Evolutionary conservation across 1,140 invertebrate genomes (phyloP).

Genomic region (Lasioglossum baleicum): DNA sequence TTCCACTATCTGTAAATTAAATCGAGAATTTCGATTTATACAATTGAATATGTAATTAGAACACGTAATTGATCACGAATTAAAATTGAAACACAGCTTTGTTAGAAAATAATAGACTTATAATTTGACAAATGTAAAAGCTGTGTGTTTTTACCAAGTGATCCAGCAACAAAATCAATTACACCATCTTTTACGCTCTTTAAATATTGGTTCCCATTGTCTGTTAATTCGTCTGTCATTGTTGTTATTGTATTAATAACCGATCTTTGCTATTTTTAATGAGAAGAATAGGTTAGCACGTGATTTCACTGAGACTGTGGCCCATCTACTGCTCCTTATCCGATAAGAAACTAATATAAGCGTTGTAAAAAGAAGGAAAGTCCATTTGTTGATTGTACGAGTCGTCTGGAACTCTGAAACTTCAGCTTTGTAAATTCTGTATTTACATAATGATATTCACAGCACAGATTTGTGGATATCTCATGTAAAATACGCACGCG

Average conservation of each 20-base stretch:
- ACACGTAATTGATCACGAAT: not conserved
- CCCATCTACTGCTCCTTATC: not conserved
- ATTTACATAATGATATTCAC: constrained; percentile 18
- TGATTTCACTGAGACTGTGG: not conserved
- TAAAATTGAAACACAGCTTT: not conserved
- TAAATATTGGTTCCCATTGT: constrained; percentile 30
- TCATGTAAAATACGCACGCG: not conserved
- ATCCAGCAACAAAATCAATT: constrained; percentile 87
- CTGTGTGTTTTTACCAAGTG: constrained; percentile 82
- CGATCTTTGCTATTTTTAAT: not conserved
- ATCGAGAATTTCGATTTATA: too few relatives aligned
- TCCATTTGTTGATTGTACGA: not conserved
- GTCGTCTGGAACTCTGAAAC: not conserved
- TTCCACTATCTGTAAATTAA: too few relatives aligned
- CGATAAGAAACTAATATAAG: too few relatives aligned
- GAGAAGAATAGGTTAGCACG: constrained; percentile 10
- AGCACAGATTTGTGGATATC: not conserved
- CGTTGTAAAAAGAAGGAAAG: not conserved
- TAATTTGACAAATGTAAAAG: not conserved
- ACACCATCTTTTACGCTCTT: constrained; percentile 81
- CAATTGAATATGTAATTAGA: too few relatives aligned
- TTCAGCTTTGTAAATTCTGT: not conserved
- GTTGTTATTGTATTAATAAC: constrained; percentile 7
- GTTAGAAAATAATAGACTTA: not conserved
- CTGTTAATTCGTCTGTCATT: constrained; percentile 45